Evolutionary conservation across 2,113 vertebrate genomes (phyloP).

Genomic region (Tapirus terrestris): DNA sequence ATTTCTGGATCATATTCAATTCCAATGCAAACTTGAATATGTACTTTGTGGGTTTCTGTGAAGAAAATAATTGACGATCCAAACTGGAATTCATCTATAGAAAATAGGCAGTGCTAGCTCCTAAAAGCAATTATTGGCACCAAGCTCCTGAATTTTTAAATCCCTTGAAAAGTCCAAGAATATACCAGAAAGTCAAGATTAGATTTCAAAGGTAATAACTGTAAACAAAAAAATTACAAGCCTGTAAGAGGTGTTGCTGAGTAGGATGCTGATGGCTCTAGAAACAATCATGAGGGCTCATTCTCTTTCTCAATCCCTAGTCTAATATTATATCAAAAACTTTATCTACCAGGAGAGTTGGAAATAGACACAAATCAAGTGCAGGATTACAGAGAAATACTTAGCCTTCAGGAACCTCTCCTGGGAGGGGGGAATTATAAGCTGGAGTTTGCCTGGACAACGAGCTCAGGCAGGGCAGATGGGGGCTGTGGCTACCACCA

Average conservation of each 20-base stretch:
- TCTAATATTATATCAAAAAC: slow-evolving; percentile 31
- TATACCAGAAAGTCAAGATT: slow-evolving; percentile 45
- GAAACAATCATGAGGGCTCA: slow-evolving; percentile 50
- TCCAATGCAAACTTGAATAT: slow-evolving; percentile 71
- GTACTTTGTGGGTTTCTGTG: slow-evolving; percentile 81
- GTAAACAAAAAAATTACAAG: slow-evolving; percentile 64
- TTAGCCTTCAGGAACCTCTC: not conserved
- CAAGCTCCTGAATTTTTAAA: slow-evolving; percentile 73
- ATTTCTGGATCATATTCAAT: slow-evolving; percentile 76
- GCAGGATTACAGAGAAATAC: not conserved
- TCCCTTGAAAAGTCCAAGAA: slow-evolving; percentile 63
- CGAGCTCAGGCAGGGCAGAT: not conserved
- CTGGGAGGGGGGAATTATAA: not conserved
- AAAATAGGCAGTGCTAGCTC: slow-evolving; percentile 66
- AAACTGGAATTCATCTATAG: slow-evolving; percentile 79
- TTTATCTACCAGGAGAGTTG: not conserved
- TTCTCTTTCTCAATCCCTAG: slow-evolving; percentile 45
- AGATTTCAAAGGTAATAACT: slow-evolving; percentile 68
- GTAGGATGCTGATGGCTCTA: slow-evolving; percentile 62
- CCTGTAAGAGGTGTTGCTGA: slow-evolving; percentile 60
- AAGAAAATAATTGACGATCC: slow-evolving; percentile 81
- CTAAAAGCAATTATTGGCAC: slow-evolving; percentile 76
- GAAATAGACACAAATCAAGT: not conserved
- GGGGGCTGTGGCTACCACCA: too few species aligned
- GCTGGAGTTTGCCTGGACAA: not conserved